These are phyloP conservation scores for Laothoe populi DNA, from an alignment of 2,888 invertebrate genomes.

Conservation along the genomic window DNA sequence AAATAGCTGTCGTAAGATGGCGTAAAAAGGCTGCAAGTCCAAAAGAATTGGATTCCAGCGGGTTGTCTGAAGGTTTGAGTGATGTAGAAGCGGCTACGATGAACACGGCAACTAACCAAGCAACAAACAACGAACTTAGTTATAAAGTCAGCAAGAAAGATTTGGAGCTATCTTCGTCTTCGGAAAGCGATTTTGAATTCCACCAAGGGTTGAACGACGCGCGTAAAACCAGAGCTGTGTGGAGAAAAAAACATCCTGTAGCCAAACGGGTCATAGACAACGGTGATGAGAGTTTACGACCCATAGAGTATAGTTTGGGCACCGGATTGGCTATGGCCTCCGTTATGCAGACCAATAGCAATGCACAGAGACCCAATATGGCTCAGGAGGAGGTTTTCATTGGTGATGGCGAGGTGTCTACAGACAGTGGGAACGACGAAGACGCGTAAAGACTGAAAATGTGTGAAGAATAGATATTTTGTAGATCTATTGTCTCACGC, in stretches of 20 bases:
- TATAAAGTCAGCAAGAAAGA: constrained; percentile 65
- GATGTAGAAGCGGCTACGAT: constrained; percentile 45
- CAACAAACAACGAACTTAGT: constrained; percentile 39
- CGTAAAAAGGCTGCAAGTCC: constrained; percentile 42
- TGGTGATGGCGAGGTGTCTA: constrained; percentile 76
- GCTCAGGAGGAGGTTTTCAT: constrained; percentile 71
- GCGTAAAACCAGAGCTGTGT: constrained; percentile 60
- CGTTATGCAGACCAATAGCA: constrained; percentile 65
- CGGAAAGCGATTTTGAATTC: constrained; percentile 67
- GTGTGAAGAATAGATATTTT: neutral
- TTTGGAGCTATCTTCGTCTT: constrained; percentile 64
- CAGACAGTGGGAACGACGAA: constrained; percentile 79
- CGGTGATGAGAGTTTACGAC: constrained; percentile 70
- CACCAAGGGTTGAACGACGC: constrained; percentile 62
- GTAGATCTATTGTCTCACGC: no score
- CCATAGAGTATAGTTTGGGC: constrained; percentile 78
- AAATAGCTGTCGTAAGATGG: constrained; percentile 56
- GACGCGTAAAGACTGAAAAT: constrained; percentile 46
- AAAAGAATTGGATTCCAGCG: constrained; percentile 43
- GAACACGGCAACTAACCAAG: constrained; percentile 44
- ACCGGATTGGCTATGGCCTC: constrained; percentile 81
- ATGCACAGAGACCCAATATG: constrained; percentile 53
- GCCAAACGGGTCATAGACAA: constrained; percentile 48
- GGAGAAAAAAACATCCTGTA: constrained; percentile 64
- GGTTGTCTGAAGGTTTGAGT: constrained; percentile 50